A percentile compares a stretch with the other conserved stretches of the same genome.
These are phyloP conservation scores for Hypercompe scribonia DNA, from an alignment of 2,888 invertebrate species.

Conservation along the genomic window DNA sequence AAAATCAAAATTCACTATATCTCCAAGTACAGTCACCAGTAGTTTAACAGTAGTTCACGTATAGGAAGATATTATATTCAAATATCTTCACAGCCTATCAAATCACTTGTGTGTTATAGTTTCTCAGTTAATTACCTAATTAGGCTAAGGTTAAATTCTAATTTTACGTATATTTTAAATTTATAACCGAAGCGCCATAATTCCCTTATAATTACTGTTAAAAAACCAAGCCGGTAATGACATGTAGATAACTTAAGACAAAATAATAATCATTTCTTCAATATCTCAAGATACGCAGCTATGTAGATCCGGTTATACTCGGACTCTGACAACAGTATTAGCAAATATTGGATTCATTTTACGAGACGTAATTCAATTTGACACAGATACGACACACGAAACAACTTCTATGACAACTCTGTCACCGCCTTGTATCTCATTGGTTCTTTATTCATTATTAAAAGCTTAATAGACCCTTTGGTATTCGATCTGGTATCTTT, in stretches of 20 bases:
- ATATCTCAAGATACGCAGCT: neutral
- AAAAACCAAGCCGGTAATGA: neutral
- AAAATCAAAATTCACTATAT: neutral
- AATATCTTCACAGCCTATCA: neutral
- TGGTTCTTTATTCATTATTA: neutral
- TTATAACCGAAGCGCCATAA: neutral
- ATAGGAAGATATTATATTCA: neutral
- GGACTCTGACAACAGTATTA: conserved; percentile 9
- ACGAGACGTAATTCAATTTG: neutral
- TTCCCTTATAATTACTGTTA: neutral
- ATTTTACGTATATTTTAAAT: neutral
- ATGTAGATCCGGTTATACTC: conserved; percentile 37
- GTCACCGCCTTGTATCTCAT: conserved; percentile 4
- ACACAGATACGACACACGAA: neutral
- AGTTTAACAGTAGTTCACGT: too few species aligned
- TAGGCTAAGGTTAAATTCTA: too few species aligned
- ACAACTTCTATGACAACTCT: neutral
- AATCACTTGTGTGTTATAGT: too few species aligned
- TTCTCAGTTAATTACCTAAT: too few species aligned
- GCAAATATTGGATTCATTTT: conserved; percentile 1
- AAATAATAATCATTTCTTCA: neutral
- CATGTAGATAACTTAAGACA: neutral
- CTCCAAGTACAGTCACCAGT: too few species aligned
- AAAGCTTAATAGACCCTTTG: neutral
- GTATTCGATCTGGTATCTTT: neutral